These are phyloP conservation scores for Sebastes variabilis DNA, from an alignment of 2,797 vertebrate genomes.

Conservation along the genomic window DNA sequence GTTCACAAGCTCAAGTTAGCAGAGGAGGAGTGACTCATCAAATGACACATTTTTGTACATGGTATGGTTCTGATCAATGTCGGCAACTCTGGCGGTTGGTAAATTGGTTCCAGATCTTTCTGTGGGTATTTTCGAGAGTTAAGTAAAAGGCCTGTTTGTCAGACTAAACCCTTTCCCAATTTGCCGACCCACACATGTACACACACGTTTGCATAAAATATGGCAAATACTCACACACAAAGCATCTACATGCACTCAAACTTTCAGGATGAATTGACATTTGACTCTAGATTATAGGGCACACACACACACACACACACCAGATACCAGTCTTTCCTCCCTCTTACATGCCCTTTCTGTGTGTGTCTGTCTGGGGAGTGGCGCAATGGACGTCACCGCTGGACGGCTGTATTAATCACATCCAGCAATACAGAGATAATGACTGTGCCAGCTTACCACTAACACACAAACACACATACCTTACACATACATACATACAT, in stretches of 20 bases:
- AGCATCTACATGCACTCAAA: not conserved
- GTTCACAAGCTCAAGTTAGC: constrained; percentile 31
- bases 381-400: constrained; percentile 49
- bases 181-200: not conserved
- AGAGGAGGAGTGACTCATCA: constrained; percentile 50
- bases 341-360: constrained; percentile 50
- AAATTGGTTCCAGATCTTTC: constrained; percentile 37
- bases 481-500: not conserved
- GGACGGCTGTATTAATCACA: constrained; percentile 69
- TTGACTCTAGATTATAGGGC: constrained; percentile 28
- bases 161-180: constrained; percentile 14
- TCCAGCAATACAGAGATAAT: constrained; percentile 56
- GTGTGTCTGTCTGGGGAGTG: constrained; percentile 60
- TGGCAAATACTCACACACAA: not conserved
- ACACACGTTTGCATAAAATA: constrained; percentile 14
- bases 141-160: constrained; percentile 18
- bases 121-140: constrained; percentile 23
- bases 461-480: constrained; percentile 22
- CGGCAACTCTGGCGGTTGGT: not conserved
- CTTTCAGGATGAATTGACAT: constrained; percentile 32
- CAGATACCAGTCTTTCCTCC: constrained; percentile 32
- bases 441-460: constrained; percentile 19
- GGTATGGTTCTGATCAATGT: constrained; percentile 30
- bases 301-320: not conserved
- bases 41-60: constrained; percentile 27